Evolutionary conservation across 2,797 vertebrate genomes (phyloP).

Genomic region (Oreochromis grahami): DNA sequence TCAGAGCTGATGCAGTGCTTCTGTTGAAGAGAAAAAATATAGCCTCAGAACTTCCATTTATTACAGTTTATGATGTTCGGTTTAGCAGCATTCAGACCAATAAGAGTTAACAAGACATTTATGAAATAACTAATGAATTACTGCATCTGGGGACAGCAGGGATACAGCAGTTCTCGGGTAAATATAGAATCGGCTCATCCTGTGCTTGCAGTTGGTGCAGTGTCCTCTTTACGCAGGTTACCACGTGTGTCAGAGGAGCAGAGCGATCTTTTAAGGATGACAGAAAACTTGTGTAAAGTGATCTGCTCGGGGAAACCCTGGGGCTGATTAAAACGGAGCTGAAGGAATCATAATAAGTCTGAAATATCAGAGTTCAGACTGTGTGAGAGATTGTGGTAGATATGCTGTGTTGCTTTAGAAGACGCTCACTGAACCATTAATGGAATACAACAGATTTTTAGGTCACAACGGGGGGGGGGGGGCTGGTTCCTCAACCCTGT

Average conservation of each 20-base stretch:
- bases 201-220: slow-evolving; percentile 5
- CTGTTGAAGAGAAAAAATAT: slow-evolving; percentile 36
- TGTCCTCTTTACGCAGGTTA: slow-evolving; percentile 28
- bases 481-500: not conserved
- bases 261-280: not conserved
- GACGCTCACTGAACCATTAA: not conserved
- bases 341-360: not conserved
- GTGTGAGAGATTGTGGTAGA: not conserved
- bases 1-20: slow-evolving; percentile 23
- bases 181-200: not conserved
- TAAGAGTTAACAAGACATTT: slow-evolving; percentile 54
- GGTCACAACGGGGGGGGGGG: not conserved
- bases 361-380: not conserved
- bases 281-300: not conserved
- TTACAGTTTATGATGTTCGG: slow-evolving; percentile 49
- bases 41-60: slow-evolving; percentile 40
- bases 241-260: slow-evolving; percentile 3
- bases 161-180: not conserved
- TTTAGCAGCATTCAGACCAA: slow-evolving; percentile 47
- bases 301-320: not conserved
- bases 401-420: not conserved
- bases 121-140: slow-evolving; percentile 50
- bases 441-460: not conserved
- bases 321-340: not conserved
- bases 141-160: slow-evolving; percentile 8